These are phyloP conservation scores for Plecotus auritus DNA, from an alignment of 2,113 vertebrate genomes.

Conservation along the genomic window DNA sequence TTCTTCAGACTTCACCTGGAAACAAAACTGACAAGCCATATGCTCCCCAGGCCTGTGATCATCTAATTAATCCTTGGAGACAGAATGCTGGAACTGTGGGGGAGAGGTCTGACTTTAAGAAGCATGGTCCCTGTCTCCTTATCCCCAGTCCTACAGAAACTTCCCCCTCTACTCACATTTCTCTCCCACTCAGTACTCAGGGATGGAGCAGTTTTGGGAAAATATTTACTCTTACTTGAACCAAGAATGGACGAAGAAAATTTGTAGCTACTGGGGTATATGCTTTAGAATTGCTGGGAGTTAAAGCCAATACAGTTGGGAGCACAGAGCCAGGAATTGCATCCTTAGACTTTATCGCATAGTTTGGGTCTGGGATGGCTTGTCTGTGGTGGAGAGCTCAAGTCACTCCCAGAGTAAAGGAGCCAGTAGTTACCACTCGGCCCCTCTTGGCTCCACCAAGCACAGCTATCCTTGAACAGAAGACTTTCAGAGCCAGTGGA, in stretches of 20 bases:
- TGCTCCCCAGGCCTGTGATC: neutral
- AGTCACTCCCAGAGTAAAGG: neutral
- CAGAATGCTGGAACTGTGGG: neutral
- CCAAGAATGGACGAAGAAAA: neutral
- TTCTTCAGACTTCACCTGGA: neutral
- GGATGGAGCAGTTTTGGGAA: neutral
- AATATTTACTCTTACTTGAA: neutral
- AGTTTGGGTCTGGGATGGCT: neutral
- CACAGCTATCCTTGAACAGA: neutral
- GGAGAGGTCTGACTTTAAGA: neutral
- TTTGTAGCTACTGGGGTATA: neutral
- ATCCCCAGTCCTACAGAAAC: neutral
- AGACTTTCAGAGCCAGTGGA: neutral
- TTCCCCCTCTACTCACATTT: neutral
- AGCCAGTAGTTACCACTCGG: neutral
- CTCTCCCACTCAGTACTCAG: neutral
- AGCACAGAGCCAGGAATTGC: neutral
- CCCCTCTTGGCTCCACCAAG: neutral
- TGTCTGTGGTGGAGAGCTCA: neutral
- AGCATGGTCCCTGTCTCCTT: neutral
- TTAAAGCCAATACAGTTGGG: neutral
- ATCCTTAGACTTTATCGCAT: neutral
- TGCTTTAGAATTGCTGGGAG: neutral
- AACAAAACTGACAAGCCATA: slow-evolving; percentile 6
- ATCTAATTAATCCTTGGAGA: neutral